Conservation (phyloP, 2,888 invertebrate species). For the Ecdyonurus torrentis region DNA sequence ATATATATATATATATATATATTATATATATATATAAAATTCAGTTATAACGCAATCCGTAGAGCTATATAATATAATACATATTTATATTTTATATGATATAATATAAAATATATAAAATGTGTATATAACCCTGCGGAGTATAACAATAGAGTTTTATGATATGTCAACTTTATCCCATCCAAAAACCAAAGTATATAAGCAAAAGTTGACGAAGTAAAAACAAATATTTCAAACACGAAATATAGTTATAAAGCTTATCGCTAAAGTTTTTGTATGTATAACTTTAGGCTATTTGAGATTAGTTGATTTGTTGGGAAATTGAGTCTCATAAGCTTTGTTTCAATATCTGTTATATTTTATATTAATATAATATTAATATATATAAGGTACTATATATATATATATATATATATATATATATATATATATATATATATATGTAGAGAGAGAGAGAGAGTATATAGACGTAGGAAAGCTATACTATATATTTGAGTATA, state of each 20-base stretch:
- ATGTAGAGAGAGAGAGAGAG: neutral
- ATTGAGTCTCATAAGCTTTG: conserved; percentile 4
- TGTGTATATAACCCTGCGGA: no score
- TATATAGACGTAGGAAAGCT: no score
- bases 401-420: neutral
- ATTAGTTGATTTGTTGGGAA: conserved; percentile 4
- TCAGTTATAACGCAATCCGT: no score
- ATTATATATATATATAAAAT: no score
- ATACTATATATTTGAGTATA: no score
- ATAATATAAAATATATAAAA: no score
- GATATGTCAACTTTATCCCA: neutral
- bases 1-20: no score
- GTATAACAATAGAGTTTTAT: neutral
- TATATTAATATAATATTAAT: no score
- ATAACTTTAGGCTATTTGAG: conserved; percentile 2
- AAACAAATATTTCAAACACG: neutral
- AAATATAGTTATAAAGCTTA: neutral
- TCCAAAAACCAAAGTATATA: neutral
- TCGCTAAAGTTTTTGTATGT: conserved; percentile 1
- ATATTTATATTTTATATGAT: no score
- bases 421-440: neutral
- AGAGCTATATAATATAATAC: no score
- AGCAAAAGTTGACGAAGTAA: neutral
- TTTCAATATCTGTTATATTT: conserved; percentile 1
- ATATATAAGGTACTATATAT: no score